These are phyloP conservation scores for Paralichthys olivaceus DNA, from an alignment of 2,113 vertebrate species.

Conservation along the genomic window DNA sequence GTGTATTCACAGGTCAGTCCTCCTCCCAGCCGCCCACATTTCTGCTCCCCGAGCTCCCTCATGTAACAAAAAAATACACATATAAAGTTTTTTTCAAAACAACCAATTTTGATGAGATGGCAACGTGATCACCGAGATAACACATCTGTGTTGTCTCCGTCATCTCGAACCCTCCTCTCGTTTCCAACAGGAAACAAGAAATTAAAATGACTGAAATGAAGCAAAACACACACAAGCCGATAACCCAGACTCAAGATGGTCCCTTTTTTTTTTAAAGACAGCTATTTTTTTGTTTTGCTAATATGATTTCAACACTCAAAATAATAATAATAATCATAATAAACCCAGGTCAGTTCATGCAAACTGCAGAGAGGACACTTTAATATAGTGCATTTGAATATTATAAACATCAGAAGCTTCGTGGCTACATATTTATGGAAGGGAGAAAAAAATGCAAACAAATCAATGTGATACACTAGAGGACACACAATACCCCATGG, in stretches of 20 bases:
- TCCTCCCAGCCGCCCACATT: slow-evolving; percentile 21
- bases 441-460: slow-evolving; percentile 21
- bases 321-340: slow-evolving; percentile 28
- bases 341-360: slow-evolving; percentile 63
- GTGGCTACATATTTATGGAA: slow-evolving; percentile 47
- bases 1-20: slow-evolving; percentile 68
- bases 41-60: slow-evolving; percentile 33
- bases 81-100: slow-evolving; percentile 9
- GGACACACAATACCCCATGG: slow-evolving; percentile 31
- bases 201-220: slow-evolving; percentile 30
- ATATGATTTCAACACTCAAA: slow-evolving; percentile 56
- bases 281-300: slow-evolving; percentile 27
- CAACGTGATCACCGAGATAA: slow-evolving; percentile 34
- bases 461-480: slow-evolving; percentile 33
- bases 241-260: slow-evolving; percentile 63
- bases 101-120: slow-evolving; percentile 22
- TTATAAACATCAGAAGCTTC: slow-evolving; percentile 60
- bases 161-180: slow-evolving; percentile 30
- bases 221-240: slow-evolving; percentile 39
- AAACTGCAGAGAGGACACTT: slow-evolving; percentile 57
- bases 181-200: slow-evolving; percentile 29
- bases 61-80: slow-evolving; percentile 31
- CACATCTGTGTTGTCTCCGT: slow-evolving; percentile 48
- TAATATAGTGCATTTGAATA: slow-evolving; percentile 65
- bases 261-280: slow-evolving; percentile 57